Evolutionary conservation across 2,113 vertebrate genomes (phyloP).

Genomic region (cattle (Bos taurus)): DNA sequence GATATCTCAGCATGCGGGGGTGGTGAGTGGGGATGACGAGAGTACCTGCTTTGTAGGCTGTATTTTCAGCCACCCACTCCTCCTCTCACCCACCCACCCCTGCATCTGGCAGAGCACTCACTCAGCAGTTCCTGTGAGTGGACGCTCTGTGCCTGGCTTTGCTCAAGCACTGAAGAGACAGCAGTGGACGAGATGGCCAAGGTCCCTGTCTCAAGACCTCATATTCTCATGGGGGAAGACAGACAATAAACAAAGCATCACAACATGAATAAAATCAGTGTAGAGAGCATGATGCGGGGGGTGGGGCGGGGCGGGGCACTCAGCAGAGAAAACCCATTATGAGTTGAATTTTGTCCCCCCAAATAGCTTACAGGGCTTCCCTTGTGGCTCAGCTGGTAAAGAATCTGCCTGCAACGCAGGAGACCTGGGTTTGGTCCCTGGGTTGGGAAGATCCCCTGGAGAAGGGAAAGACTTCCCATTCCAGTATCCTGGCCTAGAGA

Average conservation of each 20-base stretch:
- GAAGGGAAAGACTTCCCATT: neutral
- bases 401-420: neutral
- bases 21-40: too few relatives aligned
- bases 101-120: rapidly evolving
- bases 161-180: neutral
- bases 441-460: neutral
- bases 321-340: neutral
- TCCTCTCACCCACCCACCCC: neutral
- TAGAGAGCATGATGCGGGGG: rapidly evolving
- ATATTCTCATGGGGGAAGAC: neutral
- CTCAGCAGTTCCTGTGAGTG: neutral
- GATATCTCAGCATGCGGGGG: neutral
- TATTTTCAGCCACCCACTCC: neutral
- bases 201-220: neutral
- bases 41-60: neutral
- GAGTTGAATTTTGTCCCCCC: neutral
- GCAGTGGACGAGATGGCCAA: neutral
- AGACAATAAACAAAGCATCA: neutral
- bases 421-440: neutral
- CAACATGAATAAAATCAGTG: neutral
- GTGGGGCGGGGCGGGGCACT: rapidly evolving
- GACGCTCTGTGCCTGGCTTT: neutral
- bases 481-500: neutral
- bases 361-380: neutral
- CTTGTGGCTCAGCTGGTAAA: neutral